phyloP scores from a whole-genome alignment of 37 sponge, comb jelly and placozoan genomes.

The Spongilla lacustris region DNA sequence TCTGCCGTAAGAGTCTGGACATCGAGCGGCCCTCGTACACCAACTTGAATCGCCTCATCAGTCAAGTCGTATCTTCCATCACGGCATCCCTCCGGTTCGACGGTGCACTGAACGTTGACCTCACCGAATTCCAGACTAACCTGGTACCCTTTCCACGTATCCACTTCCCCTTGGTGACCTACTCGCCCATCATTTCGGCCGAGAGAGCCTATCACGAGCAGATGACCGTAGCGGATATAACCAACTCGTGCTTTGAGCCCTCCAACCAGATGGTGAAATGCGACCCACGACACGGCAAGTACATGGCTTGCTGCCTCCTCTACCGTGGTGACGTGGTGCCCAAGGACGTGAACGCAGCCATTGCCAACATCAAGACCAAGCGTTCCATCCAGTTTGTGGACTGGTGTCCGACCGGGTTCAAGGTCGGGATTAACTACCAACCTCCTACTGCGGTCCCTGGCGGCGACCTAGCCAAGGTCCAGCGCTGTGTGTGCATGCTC shows the following conservation, averaged over 20 bases:
- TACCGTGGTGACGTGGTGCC: conserved; percentile 98
- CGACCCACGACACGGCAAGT: conserved; percentile 98
- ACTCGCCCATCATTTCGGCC: conserved; percentile 96
- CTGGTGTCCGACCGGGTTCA: conserved; percentile 99
- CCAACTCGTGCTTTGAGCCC: conserved; percentile 96
- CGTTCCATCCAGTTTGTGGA: conserved; percentile 96
- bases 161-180: conserved; percentile 98
- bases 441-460: conserved; percentile 92
- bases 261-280: conserved; percentile 99
- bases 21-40: conserved; percentile 95
- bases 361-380: conserved; percentile 97
- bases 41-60: conserved; percentile 93
- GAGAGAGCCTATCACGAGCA: conserved; percentile 99
- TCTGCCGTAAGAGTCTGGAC: conserved; percentile 94
- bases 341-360: conserved; percentile 97
- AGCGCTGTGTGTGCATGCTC: conserved; percentile 95
- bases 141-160: conserved; percentile 98
- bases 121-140: conserved; percentile 99
- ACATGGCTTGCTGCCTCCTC: conserved; percentile 98
- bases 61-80: conserved; percentile 95
- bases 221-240: conserved; percentile 87
- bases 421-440: conserved; percentile 99
- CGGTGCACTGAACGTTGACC: conserved; percentile 96
- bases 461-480: conserved; percentile 96
- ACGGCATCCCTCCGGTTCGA: conserved; percentile 98